Base-by-base conservation (phyloP, 2,797 vertebrate genomes). In the Pygocentrus nattereri region DNA sequence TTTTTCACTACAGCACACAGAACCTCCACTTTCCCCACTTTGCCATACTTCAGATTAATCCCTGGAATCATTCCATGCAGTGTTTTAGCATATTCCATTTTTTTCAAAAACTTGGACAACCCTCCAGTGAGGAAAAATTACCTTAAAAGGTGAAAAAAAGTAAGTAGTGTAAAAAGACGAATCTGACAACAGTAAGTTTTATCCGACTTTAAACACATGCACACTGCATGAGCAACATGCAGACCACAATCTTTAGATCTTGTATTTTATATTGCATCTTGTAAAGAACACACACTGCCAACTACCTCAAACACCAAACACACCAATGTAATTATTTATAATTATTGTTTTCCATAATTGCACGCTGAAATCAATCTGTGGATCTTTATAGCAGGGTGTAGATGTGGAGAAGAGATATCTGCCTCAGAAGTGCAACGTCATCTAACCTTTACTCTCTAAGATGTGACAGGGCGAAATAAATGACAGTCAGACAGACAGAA, bases 301-400 rank as follows among this genome's bases (percentile, higher is more conserved):
- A 44, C 2, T 41, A 8, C 41, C 38, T 21, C 56, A 13, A n/a
- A n/a, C n/a, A n/a, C n/a, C n/a, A n/a, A n/a, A n/a, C n/a, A n/a
- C n/a, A n/a, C n/a, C n/a, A n/a, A n/a, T n/a, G n/a, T n/a, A 18
- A 73, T 21, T 54, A 56, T 54, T 73, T 47, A 47, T 31, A 34
- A 5, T 78, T 67, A 71, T 52, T 76, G 62, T 34, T 76, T 76
- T 25, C 49, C 34, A 13, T 58, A 44, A 69, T 12, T 19, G 5
- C 10, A 38, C 23, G 4, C 27, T 62, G n/a, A 59, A 76, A 85
- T 84, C 64, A 52, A 72, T 74, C 74, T 16, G 80, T 78, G 34
- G 65, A 85, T 76, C 71, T 85, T 86, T 74, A 85, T 25, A 30
- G 34, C 18, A 61, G 73, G 13, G 30, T 23, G 44, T 59, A 16